Evolutionary conservation across 1,140 invertebrate genomes (phyloP).

Genomic region (Diploscapter pachys): DNA sequence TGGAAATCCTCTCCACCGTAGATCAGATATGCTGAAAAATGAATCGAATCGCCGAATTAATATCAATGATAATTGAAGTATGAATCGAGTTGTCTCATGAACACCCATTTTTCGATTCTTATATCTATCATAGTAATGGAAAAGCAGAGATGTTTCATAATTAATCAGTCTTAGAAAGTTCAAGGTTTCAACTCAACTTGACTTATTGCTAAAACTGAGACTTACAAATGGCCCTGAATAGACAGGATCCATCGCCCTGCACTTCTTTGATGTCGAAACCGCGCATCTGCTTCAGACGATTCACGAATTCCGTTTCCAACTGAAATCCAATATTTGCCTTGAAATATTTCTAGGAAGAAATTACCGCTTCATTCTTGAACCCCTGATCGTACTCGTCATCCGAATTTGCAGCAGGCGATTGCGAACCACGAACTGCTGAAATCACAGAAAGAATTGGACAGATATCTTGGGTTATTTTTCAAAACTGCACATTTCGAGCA

Average conservation of each 20-base stretch:
- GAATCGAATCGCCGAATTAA: too few species aligned
- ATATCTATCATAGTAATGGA: background rate
- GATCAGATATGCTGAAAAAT: constrained; percentile 75
- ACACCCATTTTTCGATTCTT: constrained; percentile 1
- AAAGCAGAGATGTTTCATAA: background rate
- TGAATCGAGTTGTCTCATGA: constrained; percentile 8
- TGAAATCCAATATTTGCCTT: constrained; percentile 45
- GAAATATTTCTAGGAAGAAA: constrained; percentile 23
- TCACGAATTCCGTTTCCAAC: constrained; percentile 62
- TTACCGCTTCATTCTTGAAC: constrained; percentile 45
- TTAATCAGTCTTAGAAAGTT: background rate
- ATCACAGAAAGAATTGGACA: background rate
- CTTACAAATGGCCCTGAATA: constrained; percentile 78
- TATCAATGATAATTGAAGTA: background rate
- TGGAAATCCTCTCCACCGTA: constrained; percentile 92
- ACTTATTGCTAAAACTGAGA: constrained; percentile 22
- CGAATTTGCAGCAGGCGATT: constrained; percentile 36
- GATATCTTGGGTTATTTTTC: background rate
- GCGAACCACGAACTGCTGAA: background rate
- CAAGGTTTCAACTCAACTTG: background rate
- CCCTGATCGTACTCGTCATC: constrained; percentile 49
- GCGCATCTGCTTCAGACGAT: constrained; percentile 60
- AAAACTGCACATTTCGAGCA: too few species aligned
- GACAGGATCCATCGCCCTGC: constrained; percentile 85
- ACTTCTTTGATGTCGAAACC: constrained; percentile 82